Percentiles rank a stretch among this genome's conserved stretches.
Conservation (phyloP, 2,797 vertebrate species). For the Sebastes melanostomus region DNA sequence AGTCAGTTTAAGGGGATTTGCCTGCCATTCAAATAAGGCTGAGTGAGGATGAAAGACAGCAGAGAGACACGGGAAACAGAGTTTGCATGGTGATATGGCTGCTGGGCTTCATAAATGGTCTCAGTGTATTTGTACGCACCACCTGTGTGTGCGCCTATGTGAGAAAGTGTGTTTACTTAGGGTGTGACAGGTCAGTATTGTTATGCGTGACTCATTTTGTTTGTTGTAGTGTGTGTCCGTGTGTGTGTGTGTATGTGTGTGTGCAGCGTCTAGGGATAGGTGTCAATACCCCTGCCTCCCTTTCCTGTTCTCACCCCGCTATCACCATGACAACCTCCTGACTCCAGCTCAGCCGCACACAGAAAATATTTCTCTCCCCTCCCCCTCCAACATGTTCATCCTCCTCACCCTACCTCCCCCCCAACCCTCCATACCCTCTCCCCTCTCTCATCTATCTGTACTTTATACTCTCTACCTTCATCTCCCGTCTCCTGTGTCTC, state of each 20-base stretch:
- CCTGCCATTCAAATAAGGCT: constrained; percentile 79
- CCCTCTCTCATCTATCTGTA: constrained; percentile 30
- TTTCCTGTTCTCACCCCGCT: constrained; percentile 66
- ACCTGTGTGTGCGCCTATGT: constrained; percentile 12
- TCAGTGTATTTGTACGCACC: constrained; percentile 2
- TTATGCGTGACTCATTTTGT: constrained; percentile 46
- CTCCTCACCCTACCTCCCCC: constrained; percentile 46
- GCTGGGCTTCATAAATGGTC: constrained; percentile 6
- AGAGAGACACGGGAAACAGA: constrained; percentile 29
- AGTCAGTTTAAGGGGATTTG: constrained; percentile 78
- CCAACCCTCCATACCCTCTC: neutral
- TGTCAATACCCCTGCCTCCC: constrained; percentile 70
- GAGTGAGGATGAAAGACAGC: constrained; percentile 48
- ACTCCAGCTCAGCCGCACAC: constrained; percentile 74
- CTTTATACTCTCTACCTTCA: constrained; percentile 60
- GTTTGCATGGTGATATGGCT: constrained; percentile 51
- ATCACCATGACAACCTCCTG: constrained; percentile 87
- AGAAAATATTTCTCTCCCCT: constrained; percentile 73
- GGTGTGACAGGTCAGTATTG: constrained; percentile 50
- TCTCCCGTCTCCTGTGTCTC: constrained; percentile 57
- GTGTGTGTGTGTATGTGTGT: neutral
- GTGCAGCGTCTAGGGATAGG: constrained; percentile 36
- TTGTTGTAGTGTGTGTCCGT: constrained; percentile 15
- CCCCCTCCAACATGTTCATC: constrained; percentile 69
- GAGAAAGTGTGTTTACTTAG: constrained; percentile 29